Evolutionary conservation across 2,888 invertebrate species (phyloP), one percentile per base, ranked within the genome.

Genomic region (Agrotis puta): DNA sequence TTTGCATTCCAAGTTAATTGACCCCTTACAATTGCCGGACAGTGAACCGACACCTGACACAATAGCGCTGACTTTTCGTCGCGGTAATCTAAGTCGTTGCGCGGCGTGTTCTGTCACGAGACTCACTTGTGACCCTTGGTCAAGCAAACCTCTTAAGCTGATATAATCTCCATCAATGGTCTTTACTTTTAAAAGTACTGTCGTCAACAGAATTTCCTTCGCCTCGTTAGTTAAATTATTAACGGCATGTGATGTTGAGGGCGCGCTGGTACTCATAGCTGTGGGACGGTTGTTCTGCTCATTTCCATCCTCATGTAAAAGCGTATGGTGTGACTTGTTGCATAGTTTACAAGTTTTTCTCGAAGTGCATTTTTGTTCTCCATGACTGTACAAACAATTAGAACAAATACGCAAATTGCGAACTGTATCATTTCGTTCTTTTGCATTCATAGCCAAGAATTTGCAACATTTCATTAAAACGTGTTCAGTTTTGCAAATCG

Each of bases 31-130:
- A 7, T 69, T 65, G 5, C 43, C 53, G 4, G 22, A 13, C 22
- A 57, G n/a, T 0, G 47, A 14, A 11, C 77, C 73, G 1, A 73
- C 39, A 16, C 73, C 77, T 5, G 71, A 77, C 5, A 73, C 59
- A 6, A 57, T n/a, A 6, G 64, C 70, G 48, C 70, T 67, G 5
- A 50, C 45, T 39, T 66, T 62, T 0, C 27, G 62, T 53, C 70
- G 27, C 50, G 56, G 56, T 45, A 76, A 56, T 45, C 70, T 27
- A 16, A 76, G 61, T n/a, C 48, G 48, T 4, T 70, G 70, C 2
- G 74, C 79, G 1, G 76, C 76, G 5, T 64, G 45, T 48, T 76
- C 74, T 14, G 43, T 45, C n/a, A n/a, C n/a, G n/a, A n/a, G n/a
- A n/a, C n/a, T n/a, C n/a, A n/a, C n/a, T n/a, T n/a, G n/a, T n/a